A percentile compares a stretch with the other conserved stretches of the same genome.
Evolutionary conservation across 30 jellyfish, hydroid and myxozoan species (phyloP).

Genomic region (Aurelia sp.): DNA sequence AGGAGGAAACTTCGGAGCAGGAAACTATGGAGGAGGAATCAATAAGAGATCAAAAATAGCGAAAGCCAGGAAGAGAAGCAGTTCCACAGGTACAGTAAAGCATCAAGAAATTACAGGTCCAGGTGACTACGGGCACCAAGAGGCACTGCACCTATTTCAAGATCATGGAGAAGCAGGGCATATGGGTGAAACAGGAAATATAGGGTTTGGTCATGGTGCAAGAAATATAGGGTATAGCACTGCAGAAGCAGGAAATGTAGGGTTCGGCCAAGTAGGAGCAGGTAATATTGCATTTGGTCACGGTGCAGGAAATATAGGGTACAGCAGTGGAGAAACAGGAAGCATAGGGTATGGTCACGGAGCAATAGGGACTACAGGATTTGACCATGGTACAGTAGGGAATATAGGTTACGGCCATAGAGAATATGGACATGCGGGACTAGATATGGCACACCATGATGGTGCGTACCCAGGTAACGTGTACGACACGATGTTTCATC

Average conservation of each 20-base stretch:
- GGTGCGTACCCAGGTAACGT: conserved; percentile 8
- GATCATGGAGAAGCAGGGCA: not conserved
- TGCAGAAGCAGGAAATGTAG: too few relatives aligned
- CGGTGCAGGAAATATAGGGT: too few relatives aligned
- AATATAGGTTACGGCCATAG: not conserved
- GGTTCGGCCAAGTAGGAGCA: too few relatives aligned
- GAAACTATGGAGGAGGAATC: conserved; percentile 42
- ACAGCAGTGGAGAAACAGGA: too few relatives aligned
- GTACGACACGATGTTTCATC: conserved; percentile 39
- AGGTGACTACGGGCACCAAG: conserved; percentile 3
- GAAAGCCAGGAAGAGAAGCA: conserved; percentile 38
- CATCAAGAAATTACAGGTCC: conserved; percentile 48
- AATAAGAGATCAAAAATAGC: conserved; percentile 48
- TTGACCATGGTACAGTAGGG: too few relatives aligned
- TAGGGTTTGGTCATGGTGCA: not conserved
- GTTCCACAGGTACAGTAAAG: conserved; percentile 55
- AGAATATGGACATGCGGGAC: not conserved
- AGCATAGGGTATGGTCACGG: too few relatives aligned
- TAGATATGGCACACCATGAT: not conserved
- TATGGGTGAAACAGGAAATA: not conserved
- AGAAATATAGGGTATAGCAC: too few relatives aligned
- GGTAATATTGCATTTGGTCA: too few relatives aligned
- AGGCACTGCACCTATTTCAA: conserved; percentile 22
- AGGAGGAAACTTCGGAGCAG: conserved; percentile 45
- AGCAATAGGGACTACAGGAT: too few relatives aligned